phyloP scores from a whole-genome alignment of 2,888 invertebrate genomes.

The Hydrotaea diabolus region DNA sequence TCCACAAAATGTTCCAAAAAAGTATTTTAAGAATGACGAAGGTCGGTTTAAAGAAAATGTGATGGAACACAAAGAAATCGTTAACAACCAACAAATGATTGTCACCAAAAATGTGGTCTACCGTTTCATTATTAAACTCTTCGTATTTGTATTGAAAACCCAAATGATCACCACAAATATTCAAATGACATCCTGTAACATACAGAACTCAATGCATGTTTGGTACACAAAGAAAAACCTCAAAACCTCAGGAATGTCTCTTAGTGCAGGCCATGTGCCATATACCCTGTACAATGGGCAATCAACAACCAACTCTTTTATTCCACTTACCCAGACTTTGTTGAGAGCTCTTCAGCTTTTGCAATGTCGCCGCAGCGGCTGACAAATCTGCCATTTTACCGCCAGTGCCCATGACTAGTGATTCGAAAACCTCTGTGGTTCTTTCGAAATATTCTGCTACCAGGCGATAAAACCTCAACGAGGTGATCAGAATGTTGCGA shows the following conservation, averaged over 20 bases:
- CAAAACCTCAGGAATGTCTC: constrained; percentile 29
- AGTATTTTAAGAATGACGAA: too few relatives aligned
- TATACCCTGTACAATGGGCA: not conserved
- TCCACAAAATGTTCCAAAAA: too few relatives aligned
- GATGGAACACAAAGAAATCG: too few relatives aligned
- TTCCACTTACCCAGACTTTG: constrained; percentile 82
- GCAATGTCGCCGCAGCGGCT: constrained; percentile 83
- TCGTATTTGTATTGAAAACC: too few relatives aligned
- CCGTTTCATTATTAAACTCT: not conserved
- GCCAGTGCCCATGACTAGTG: constrained; percentile 85
- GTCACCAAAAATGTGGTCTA: too few relatives aligned
- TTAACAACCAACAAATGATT: too few relatives aligned
- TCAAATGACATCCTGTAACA: not conserved
- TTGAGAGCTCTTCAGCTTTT: constrained; percentile 84
- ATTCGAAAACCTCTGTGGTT: constrained; percentile 86
- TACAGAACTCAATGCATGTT: not conserved
- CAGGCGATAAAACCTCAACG: constrained; percentile 88
- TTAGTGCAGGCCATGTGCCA: not conserved
- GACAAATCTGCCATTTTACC: constrained; percentile 81
- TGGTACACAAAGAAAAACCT: not conserved
- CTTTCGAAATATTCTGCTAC: constrained; percentile 87
- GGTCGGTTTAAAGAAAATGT: too few relatives aligned
- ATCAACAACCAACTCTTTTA: not conserved
- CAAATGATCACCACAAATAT: not conserved
- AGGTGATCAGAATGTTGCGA: constrained; percentile 87